Percentiles rank a stretch among this genome's conserved stretches.
Conservation (phyloP, 2,888 invertebrate species). For the Strigamia crassipes region DNA sequence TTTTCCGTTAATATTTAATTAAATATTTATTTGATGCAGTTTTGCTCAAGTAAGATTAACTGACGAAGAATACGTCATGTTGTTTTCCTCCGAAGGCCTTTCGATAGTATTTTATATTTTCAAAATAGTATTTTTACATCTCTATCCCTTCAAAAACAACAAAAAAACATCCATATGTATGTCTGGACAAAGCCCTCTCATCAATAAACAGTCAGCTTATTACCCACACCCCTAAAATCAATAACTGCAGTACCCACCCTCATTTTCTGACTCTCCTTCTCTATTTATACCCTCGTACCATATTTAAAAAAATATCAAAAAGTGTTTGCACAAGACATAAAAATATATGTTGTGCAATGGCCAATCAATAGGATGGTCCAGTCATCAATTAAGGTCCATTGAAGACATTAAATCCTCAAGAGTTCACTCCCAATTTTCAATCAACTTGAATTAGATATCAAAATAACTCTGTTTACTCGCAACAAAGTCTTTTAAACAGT, state of each 20-base stretch:
- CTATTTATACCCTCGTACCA: background rate
- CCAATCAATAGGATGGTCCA: background rate
- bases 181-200: background rate
- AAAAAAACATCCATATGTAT: background rate
- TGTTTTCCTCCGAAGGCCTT: too few relatives aligned
- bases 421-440: background rate
- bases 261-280: background rate
- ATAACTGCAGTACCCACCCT: background rate
- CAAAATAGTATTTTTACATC: too few relatives aligned
- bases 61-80: too few relatives aligned
- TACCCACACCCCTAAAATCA: conserved; percentile 34
- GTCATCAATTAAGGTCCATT: conserved; percentile 5
- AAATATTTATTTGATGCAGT: too few relatives aligned
- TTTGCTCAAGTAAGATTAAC: too few relatives aligned
- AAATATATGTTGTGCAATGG: background rate
- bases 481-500: background rate
- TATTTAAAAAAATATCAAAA: background rate
- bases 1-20: too few relatives aligned
- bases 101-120: too few relatives aligned
- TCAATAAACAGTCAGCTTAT: conserved; percentile 2
- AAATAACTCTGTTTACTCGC: too few relatives aligned
- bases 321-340: background rate
- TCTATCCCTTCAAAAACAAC: too few relatives aligned
- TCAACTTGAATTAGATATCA: too few relatives aligned
- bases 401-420: background rate